Evolutionary conservation across 2,113 vertebrate species (phyloP).

Genomic region (Mugil cephalus): DNA sequence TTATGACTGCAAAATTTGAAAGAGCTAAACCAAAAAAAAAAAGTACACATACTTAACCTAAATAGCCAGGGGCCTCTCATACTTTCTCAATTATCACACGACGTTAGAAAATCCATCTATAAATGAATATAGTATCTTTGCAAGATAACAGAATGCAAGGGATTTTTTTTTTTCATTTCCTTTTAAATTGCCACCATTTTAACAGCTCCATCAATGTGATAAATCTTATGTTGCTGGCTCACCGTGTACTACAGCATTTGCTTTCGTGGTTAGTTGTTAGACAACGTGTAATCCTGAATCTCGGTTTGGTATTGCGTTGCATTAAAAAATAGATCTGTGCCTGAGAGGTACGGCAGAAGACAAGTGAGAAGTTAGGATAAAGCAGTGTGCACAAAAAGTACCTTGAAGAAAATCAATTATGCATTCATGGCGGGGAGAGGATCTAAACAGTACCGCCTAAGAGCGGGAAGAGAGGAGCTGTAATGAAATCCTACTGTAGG

Average conservation of each 20-base stretch:
- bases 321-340: conserved; percentile 72
- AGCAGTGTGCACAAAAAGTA: conserved; percentile 70
- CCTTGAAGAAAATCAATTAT: conserved; percentile 86
- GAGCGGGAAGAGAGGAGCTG: conserved; percentile 79
- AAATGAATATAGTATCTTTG: conserved; percentile 73
- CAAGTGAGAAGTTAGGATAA: conserved; percentile 64
- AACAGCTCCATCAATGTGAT: conserved; percentile 72
- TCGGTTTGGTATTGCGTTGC: conserved; percentile 61
- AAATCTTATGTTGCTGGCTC: conserved; percentile 67
- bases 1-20: conserved; percentile 78
- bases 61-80: conserved; percentile 82
- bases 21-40: conserved; percentile 72
- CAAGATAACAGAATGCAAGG: conserved; percentile 73
- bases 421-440: conserved; percentile 82
- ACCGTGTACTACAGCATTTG: conserved; percentile 67
- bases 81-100: conserved; percentile 82
- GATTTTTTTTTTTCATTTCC: conserved; percentile 66
- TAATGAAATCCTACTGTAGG: conserved; percentile 81
- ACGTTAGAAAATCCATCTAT: conserved; percentile 61
- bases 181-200: conserved; percentile 76
- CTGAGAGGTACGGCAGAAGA: conserved; percentile 63
- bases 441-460: conserved; percentile 82
- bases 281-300: conserved; percentile 70
- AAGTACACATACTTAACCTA: conserved; percentile 83
- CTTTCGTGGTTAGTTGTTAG: conserved; percentile 75